Evolutionary conservation across 2,113 vertebrate genomes (phyloP).

Genomic region (Polyodon spathula): DNA sequence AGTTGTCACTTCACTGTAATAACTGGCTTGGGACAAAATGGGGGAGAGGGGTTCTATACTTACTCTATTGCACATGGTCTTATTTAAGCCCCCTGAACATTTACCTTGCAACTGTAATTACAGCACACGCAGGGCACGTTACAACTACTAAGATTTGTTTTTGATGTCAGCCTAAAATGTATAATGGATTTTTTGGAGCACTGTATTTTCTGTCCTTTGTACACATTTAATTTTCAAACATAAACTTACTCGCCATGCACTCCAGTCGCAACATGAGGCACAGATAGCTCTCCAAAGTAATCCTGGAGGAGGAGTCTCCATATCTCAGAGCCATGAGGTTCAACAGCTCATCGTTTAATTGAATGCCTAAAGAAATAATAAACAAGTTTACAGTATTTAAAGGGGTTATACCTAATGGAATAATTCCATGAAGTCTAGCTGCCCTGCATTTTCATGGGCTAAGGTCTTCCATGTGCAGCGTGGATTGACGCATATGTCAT

Average conservation of each 20-base stretch:
- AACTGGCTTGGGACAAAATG: too few species aligned
- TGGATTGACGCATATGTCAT: too few species aligned
- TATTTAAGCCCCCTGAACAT: too few species aligned
- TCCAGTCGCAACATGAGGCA: conserved; percentile 45
- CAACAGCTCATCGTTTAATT: conserved; percentile 38
- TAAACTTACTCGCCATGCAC: conserved; percentile 46
- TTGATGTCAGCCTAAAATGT: too few species aligned
- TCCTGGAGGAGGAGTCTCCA: conserved; percentile 20
- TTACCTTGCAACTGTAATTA: too few species aligned
- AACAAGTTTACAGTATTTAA: not conserved
- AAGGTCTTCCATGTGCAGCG: too few species aligned
- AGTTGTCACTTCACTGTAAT: too few species aligned
- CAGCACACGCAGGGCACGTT: too few species aligned
- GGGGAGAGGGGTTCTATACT: too few species aligned
- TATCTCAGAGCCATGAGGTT: conserved; percentile 49
- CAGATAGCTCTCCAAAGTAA: conserved; percentile 52
- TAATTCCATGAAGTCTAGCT: not conserved
- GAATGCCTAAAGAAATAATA: conserved; percentile 27
- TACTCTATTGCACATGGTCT: too few species aligned
- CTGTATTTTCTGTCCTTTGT: not conserved
- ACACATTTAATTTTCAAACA: not conserved
- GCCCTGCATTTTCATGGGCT: not conserved
- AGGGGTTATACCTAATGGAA: not conserved
- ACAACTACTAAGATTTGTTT: too few species aligned
- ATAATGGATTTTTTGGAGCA: not conserved